Percentiles rank a stretch among this genome's conserved stretches.
Conservation (phyloP, 2,888 invertebrate genomes). For the Drosophila borborema region DNA sequence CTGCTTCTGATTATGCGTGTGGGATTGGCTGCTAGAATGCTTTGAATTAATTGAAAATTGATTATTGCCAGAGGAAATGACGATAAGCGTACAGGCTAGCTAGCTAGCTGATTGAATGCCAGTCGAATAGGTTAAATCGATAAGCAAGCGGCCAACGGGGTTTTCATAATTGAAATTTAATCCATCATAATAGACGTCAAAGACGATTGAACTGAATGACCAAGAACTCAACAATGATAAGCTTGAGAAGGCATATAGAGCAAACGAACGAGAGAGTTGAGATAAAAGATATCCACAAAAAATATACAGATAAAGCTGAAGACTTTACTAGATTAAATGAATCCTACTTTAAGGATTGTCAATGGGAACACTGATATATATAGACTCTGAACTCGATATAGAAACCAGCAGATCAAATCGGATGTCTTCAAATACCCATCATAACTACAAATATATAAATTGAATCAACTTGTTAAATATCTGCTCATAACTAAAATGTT, state of each 20-base stretch:
- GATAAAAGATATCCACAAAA: neutral
- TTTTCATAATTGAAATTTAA: slow-evolving; percentile 83
- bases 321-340: neutral
- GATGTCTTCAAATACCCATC: neutral
- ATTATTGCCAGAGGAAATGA: slow-evolving; percentile 68
- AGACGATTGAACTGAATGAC: slow-evolving; percentile 47
- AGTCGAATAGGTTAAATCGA: slow-evolving; percentile 9
- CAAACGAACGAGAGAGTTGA: neutral
- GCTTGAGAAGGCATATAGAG: neutral
- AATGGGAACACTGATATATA: neutral
- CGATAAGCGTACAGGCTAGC: slow-evolving; percentile 41
- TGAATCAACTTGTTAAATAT: neutral
- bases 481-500: neutral
- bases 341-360: neutral
- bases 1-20: slow-evolving; percentile 32
- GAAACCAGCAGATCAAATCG: neutral
- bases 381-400: neutral
- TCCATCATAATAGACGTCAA: slow-evolving; percentile 84
- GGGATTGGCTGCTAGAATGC: slow-evolving; percentile 24
- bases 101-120: neutral
- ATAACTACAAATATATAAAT: neutral
- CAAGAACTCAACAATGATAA: slow-evolving; percentile 38
- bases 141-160: slow-evolving; percentile 40
- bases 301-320: neutral
- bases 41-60: slow-evolving; percentile 82